Evolutionary conservation across 2,113 vertebrate genomes (phyloP), one percentile per base, ranked within the genome.

Genomic region (Hystrix cristata): DNA sequence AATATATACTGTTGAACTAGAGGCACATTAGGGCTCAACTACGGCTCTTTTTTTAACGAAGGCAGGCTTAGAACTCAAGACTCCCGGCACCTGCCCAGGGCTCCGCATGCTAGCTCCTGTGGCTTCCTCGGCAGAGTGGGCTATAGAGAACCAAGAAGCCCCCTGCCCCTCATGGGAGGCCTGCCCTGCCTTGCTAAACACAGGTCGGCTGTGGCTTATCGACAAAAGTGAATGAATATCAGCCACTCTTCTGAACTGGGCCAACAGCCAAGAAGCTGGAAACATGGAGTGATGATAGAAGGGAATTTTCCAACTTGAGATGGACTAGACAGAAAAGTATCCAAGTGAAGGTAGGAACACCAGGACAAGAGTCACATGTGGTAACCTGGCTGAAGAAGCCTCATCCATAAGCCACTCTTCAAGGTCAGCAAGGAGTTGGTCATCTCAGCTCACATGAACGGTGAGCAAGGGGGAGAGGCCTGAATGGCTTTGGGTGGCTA

Each of bases 281-380:
- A 25, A 57, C 60, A 13, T 1, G 43, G n/a, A 4, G 7, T 1
- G 59, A 57, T 15, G 34, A 85, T 1, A 64, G 38, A 59, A 89
- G 21, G 76, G 19, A 60, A 19, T 6, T n/a, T 9, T 34, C 6
- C 34, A 38, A 46, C 69, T 48, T 48, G 69, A 55, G 46, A 27
- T 3, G 18, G 2, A 69, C 29, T 13, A 46, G 72, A 85, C 4
- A 76, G 64, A 60, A 51, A 4, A 51, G 31, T 23, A 29, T 34
- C 0, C 1, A 38, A 8, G 10, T 43, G 74, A 48, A 78, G 25
- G 5, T 48, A 43, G 80, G 34, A 23, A 5, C 11, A 27, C 3
- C 0, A 8, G 1, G 51, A 31, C 14, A 43, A 57, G 51, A 46
- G 6, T 59, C 38, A 9, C 3, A 27, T 1, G 48, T 7, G 43